Percentiles rank a stretch among this genome's conserved stretches.
Conservation (phyloP, 1,140 invertebrate genomes). For the Galendromus occidentalis region DNA sequence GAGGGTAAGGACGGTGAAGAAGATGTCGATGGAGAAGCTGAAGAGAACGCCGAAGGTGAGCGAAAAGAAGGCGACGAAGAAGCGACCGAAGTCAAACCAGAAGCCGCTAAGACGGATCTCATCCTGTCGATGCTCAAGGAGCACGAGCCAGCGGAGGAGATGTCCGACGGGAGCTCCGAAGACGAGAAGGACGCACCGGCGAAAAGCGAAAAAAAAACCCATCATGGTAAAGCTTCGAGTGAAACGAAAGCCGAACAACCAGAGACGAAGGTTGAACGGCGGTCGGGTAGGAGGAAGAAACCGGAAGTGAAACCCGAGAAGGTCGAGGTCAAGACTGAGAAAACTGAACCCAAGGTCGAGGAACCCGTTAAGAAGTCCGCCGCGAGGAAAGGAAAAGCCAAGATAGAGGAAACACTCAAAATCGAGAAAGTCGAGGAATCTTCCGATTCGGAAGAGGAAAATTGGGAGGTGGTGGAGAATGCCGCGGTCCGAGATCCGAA, state of each 20-base stretch:
- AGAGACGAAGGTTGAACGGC: no score
- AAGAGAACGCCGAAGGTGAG: constrained; percentile 19
- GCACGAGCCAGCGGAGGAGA: background rate
- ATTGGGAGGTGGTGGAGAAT: constrained; percentile 31
- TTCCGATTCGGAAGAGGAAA: constrained; percentile 16
- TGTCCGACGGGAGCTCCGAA: background rate
- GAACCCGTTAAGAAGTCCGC: no score
- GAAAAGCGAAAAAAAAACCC: background rate
- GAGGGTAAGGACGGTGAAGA: no score
- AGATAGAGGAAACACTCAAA: no score
- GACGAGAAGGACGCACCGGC: background rate
- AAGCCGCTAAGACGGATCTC: constrained; percentile 27
- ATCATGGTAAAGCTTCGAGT: background rate
- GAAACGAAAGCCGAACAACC: background rate
- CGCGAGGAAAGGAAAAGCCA: no score
- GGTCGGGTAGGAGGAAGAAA: no score
- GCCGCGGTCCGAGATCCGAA: constrained; percentile 19
- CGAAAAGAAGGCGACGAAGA: constrained; percentile 30
- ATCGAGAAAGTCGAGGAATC: background rate
- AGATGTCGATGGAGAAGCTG: background rate
- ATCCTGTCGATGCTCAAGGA: constrained; percentile 2
- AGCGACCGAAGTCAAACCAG: constrained; percentile 25
- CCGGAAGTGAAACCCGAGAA: no score
- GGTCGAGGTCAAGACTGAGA: no score
- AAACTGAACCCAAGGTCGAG: no score